phyloP scores from a whole-genome alignment of 2,888 invertebrate genomes.

The Idaea dimidiata region DNA sequence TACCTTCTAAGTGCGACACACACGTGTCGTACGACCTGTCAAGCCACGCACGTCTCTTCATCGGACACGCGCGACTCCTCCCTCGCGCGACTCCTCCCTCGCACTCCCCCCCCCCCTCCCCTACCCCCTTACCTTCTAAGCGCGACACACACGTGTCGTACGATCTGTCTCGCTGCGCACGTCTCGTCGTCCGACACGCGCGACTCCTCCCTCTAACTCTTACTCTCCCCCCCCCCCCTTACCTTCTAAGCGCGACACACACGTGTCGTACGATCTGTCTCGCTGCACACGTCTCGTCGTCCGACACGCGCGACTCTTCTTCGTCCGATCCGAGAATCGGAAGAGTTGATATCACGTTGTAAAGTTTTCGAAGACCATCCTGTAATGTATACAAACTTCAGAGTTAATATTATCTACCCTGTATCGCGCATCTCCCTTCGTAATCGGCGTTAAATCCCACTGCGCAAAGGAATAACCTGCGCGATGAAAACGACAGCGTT shows the following conservation, averaged over 20 bases:
- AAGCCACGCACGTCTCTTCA: no score
- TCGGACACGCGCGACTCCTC: background rate
- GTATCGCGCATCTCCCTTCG: no score
- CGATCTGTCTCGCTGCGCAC: constrained; percentile 93
- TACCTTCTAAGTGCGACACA: constrained; percentile 91
- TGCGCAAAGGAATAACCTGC: no score
- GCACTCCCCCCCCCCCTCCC: constrained; percentile 89
- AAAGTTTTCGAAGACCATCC: constrained; percentile 95
- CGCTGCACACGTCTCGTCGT: constrained; percentile 95
- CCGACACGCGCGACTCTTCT: constrained; percentile 75
- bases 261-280: constrained; percentile 94
- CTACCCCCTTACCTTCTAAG: constrained; percentile 82
- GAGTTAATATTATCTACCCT: no score
- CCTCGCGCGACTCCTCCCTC: constrained; percentile 63
- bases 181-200: no score
- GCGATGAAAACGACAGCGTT: no score
- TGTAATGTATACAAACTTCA: constrained; percentile 47
- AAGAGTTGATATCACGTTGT: constrained; percentile 95
- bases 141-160: constrained; percentile 93
- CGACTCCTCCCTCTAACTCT: no score
- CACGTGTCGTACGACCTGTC: constrained; percentile 94
- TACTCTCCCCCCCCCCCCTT: constrained; percentile 89
- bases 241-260: constrained; percentile 90
- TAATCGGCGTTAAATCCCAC: no score
- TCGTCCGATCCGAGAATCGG: constrained; percentile 91